phyloP scores from a whole-genome alignment of 2,888 invertebrate genomes.

The Furcula furcula region DNA sequence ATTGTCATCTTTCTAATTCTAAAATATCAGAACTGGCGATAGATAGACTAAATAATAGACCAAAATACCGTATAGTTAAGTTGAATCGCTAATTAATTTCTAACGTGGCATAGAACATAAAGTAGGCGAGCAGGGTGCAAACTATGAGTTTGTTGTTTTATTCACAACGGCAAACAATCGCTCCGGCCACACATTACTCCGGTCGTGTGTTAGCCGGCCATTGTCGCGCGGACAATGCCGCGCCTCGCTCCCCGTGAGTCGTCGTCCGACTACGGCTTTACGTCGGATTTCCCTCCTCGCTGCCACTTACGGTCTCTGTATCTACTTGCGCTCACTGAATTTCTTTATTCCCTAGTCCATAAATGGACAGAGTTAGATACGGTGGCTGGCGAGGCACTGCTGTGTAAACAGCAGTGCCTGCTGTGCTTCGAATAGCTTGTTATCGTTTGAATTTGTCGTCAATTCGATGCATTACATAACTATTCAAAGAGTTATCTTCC shows the following conservation, averaged over 20 bases:
- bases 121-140: background rate
- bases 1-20: background rate
- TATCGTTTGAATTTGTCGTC: background rate
- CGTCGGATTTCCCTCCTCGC: conserved; percentile 19
- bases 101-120: background rate
- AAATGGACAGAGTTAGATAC: conserved; percentile 7
- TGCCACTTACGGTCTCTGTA: conserved; percentile 10
- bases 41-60: no score
- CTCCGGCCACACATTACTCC: background rate
- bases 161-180: background rate
- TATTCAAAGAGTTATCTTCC: no score
- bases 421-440: background rate
- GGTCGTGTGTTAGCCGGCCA: conserved; percentile 1
- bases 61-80: no score
- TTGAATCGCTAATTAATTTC: conserved; percentile 1
- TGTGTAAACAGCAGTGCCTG: no score
- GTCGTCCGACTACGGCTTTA: conserved; percentile 6
- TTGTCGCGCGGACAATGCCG: conserved; percentile 2
- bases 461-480: no score
- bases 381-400: conserved; percentile 14
- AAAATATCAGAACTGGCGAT: background rate
- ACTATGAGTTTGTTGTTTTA: conserved; percentile 1
- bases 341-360: conserved; percentile 22
- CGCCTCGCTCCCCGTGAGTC: background rate
- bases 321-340: conserved; percentile 15